phyloP scores from a whole-genome alignment of 2,797 vertebrate species.

The Peromyscus eremicus region DNA sequence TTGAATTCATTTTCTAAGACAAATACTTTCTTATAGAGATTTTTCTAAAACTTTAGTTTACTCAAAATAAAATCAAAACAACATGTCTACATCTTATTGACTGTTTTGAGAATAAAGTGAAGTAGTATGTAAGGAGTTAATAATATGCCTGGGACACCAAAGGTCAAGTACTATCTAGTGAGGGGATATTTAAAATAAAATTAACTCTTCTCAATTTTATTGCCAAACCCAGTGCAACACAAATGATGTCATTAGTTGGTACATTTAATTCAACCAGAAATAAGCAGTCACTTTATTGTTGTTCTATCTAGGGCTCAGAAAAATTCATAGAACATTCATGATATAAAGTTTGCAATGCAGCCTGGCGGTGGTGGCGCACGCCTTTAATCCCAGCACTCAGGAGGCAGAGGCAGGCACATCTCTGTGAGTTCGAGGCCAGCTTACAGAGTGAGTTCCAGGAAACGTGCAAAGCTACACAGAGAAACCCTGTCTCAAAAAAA shows the following conservation, averaged over 20 bases:
- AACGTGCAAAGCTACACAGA: too few species aligned
- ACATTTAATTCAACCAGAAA: background rate
- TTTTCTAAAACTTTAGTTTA: slow-evolving; percentile 53
- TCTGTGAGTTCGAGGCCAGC: too few species aligned
- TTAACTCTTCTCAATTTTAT: slow-evolving; percentile 45
- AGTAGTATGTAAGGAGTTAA: background rate
- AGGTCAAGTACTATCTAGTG: slow-evolving; percentile 19
- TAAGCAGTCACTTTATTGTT: slow-evolving; percentile 40
- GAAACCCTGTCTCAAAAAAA: too few species aligned
- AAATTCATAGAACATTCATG: background rate
- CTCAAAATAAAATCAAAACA: slow-evolving; percentile 49
- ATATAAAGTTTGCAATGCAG: background rate
- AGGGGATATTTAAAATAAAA: slow-evolving; percentile 52
- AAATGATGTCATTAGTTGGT: slow-evolving; percentile 53
- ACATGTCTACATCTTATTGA: background rate
- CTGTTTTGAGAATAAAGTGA: slow-evolving; percentile 60
- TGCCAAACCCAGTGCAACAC: slow-evolving; percentile 33
- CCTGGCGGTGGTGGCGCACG: too few species aligned
- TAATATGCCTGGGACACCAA: slow-evolving; percentile 46
- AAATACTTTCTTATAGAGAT: slow-evolving; percentile 33
- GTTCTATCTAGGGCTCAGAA: slow-evolving; percentile 6
- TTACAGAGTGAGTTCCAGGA: too few species aligned
- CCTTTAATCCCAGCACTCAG: too few species aligned
- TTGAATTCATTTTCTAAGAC: slow-evolving; percentile 11
- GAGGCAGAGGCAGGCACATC: too few species aligned